Evolutionary conservation across 1,140 invertebrate species (phyloP), one percentile per base, ranked within the genome.

Genomic region (Bombus waltoni): DNA sequence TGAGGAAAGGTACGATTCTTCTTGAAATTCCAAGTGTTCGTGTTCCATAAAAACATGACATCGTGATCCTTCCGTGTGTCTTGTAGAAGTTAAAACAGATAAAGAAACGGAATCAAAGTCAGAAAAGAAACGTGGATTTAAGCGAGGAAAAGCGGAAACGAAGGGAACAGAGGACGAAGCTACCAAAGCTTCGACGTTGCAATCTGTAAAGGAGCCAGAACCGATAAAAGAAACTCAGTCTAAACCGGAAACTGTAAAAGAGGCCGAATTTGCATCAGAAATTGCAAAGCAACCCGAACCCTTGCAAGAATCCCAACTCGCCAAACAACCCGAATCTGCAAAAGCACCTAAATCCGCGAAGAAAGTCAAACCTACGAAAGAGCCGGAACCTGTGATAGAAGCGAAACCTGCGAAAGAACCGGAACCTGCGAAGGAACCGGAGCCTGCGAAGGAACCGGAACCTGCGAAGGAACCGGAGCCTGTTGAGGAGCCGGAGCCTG

Each of bases 51-150:
- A 76, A 68, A 82, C 5, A 22, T 78, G 42, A 2, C 35, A 8
- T 59, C 10, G 35, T 68, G 22, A 53, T 81, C 47, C 62, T 85
- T 53, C 22, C 78, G 9, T 85, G 47, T 84, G 5, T 65, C 72
- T 62, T 74, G 59, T 65, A 89, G 79, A 59, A 8, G 71, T 76
- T 44, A 89, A 84, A 72, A 40, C 79, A 57, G 85, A 92, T 75
- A 82, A 76, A 66, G 90, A 92, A 86, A 77, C 80, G 13, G 87
- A 89, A 78, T 53, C 87, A 38, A 83, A 82, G 25, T 28, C 75
- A 11, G 85, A 83, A 86, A 81, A 77, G 40, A 83, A 71, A 11
- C 66, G 68, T 22, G 86, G 86, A 59, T 68, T 81, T 11, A 81
- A 86, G 82, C 62, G 68, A 18, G 89, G 5, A 35, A 62, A 89